Base-by-base conservation (phyloP, 2,888 invertebrate genomes). In the Agrotis segetum region DNA sequence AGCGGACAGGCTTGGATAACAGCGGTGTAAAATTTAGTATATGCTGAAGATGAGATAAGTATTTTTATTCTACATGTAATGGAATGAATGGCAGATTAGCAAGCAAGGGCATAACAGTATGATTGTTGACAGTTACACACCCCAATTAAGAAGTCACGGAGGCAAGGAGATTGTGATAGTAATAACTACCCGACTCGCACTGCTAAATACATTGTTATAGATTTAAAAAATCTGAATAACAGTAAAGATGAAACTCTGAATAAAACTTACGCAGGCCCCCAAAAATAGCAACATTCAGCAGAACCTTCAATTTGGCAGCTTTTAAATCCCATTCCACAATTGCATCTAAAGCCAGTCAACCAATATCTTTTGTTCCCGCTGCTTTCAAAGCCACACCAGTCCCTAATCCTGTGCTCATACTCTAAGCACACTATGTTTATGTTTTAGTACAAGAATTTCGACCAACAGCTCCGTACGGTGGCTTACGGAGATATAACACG, bases 401-500 rank as follows among this genome's bases (percentile, higher is more conserved):
- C 70, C 77, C 72, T 86, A 87, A 87, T 86, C 87, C 82, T 74
- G 44, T 72, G 80, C 74, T 82, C 78, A 85, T 79, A 79, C 77
- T 69, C 73, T 77, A 80, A 84, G 78, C 79, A 75, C 80, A 81
- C 81, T 74, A 84, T 86, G 76, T 85, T 83, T 84, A 78, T 74
- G 80, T 81, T 84, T 74, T 68, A 81, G 80, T 83, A 85, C 81
- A 79, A 82, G 84, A 85, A 85, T 81, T 85, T 83, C 77, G 82
- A 78, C 74, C 75, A 74, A 77, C 50, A 79, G 75, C 65, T 75
- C 73, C 73, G 58, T 61, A 55, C 47, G 40, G 62, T 50, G 67
- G 81, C 76, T 82, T 81, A 87, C 71, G 64, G 73, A 83, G 82
- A 86, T 85, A 86, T 74, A 85, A 86, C 82, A 85, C 80, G 82